Evolutionary conservation across 2,888 invertebrate genomes (phyloP).

Genomic region (Ectemnius lituratus): DNA sequence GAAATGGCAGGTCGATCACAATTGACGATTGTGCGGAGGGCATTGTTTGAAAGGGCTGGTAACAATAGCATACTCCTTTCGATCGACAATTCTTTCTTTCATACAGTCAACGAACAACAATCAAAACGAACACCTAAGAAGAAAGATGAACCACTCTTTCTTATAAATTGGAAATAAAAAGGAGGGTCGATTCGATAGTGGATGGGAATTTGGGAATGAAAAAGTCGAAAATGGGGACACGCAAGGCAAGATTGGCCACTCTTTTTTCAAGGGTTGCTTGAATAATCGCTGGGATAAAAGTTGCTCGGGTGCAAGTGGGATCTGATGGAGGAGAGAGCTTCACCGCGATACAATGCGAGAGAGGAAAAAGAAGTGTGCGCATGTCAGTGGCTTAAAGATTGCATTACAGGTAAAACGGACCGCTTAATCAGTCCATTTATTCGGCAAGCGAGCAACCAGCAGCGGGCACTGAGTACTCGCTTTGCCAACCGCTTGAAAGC

Average conservation of each 20-base stretch:
- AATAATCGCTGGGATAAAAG: conserved; percentile 21
- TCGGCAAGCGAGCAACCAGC: conserved; percentile 54
- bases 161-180: too few species aligned
- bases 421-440: conserved; percentile 73
- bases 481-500: conserved; percentile 39
- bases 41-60: conserved; percentile 60
- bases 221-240: too few species aligned
- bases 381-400: conserved; percentile 59
- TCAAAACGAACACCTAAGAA: too few species aligned
- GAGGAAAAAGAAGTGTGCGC: conserved; percentile 34
- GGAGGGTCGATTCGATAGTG: too few species aligned
- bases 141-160: too few species aligned
- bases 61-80: conserved; percentile 53
- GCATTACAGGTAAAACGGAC: conserved; percentile 70
- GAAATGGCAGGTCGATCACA: conserved; percentile 34
- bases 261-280: conserved; percentile 20
- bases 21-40: conserved; percentile 42
- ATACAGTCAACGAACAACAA: too few species aligned
- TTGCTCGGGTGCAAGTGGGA: conserved; percentile 7
- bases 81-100: too few species aligned
- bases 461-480: not conserved
- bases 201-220: too few species aligned
- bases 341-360: not conserved
- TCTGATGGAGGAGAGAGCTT: conserved; percentile 60
- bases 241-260: too few species aligned